These are phyloP conservation scores for Aspidoscelis tigris DNA, from an alignment of 2,113 vertebrate species.

Conservation along the genomic window DNA sequence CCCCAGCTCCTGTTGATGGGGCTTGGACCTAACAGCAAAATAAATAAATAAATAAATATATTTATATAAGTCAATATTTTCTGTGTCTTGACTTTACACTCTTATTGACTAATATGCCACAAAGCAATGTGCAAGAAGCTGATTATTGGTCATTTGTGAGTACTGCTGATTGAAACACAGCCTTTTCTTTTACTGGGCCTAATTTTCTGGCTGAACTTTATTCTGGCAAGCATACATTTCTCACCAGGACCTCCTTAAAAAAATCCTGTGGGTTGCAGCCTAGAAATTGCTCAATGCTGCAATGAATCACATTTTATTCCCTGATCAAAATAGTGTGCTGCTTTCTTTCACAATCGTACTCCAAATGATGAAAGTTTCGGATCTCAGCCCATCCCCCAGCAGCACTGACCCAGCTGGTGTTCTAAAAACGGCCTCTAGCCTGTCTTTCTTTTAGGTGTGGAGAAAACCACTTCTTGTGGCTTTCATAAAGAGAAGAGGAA, in stretches of 20 bases:
- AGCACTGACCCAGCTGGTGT: neutral
- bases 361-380: neutral
- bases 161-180: neutral
- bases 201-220: neutral
- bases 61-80: neutral
- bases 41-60: too few relatives aligned
- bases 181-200: neutral
- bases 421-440: neutral
- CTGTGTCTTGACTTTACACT: neutral
- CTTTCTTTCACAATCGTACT: constrained; percentile 46
- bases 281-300: constrained; percentile 44
- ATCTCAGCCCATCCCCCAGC: neutral
- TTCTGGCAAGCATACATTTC: neutral
- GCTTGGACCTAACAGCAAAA: too few relatives aligned
- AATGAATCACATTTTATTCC: constrained; percentile 37
- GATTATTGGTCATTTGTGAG: neutral
- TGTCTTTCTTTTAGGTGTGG: neutral
- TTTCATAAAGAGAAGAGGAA: constrained; percentile 43
- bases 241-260: neutral
- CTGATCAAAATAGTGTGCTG: constrained; percentile 22
- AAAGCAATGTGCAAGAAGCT: neutral
- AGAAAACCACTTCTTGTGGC: constrained; percentile 15
- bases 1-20: too few relatives aligned
- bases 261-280: neutral
- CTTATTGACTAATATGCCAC: too few relatives aligned